Evolutionary conservation across 2,797 vertebrate species (phyloP).

Genomic region (Microtus californicus): DNA sequence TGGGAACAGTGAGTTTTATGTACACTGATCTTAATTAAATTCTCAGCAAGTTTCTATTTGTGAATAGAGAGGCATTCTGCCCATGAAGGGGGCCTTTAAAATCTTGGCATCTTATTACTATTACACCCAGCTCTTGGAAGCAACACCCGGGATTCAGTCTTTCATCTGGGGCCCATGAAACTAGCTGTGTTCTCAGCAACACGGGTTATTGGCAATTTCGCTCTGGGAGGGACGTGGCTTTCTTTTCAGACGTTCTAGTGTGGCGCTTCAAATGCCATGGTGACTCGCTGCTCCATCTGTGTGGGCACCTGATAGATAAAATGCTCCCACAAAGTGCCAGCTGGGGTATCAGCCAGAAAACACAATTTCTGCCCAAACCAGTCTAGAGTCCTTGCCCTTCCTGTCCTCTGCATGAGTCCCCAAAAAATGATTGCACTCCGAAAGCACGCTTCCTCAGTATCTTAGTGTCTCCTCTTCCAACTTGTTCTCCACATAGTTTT

Average conservation of each 20-base stretch:
- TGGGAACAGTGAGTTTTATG: conserved; percentile 76
- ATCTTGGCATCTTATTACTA: conserved; percentile 91
- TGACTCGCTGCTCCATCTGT: conserved; percentile 31
- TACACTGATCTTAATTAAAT: conserved; percentile 80
- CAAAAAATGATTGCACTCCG: background rate
- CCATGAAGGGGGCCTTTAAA: conserved; percentile 90
- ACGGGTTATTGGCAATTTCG: conserved; percentile 93
- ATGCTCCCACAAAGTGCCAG: background rate
- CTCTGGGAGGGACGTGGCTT: conserved; percentile 93
- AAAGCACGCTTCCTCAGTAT: background rate
- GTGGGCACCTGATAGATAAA: background rate
- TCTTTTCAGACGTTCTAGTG: conserved; percentile 94
- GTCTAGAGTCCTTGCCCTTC: background rate
- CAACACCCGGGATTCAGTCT: conserved; percentile 95
- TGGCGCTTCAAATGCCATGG: conserved; percentile 86
- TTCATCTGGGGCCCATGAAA: conserved; percentile 94
- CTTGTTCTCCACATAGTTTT: background rate
- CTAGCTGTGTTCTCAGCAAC: conserved; percentile 96
- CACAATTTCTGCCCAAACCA: background rate
- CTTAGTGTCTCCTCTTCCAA: background rate
- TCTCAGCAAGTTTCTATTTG: conserved; percentile 88
- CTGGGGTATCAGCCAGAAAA: background rate
- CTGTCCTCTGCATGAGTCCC: background rate
- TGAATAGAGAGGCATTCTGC: conserved; percentile 93
- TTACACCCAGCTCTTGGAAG: conserved; percentile 93